Percentiles rank a stretch among this genome's conserved stretches.
phyloP scores from a whole-genome alignment of 2,888 invertebrate species.

The Unio delphinus region DNA sequence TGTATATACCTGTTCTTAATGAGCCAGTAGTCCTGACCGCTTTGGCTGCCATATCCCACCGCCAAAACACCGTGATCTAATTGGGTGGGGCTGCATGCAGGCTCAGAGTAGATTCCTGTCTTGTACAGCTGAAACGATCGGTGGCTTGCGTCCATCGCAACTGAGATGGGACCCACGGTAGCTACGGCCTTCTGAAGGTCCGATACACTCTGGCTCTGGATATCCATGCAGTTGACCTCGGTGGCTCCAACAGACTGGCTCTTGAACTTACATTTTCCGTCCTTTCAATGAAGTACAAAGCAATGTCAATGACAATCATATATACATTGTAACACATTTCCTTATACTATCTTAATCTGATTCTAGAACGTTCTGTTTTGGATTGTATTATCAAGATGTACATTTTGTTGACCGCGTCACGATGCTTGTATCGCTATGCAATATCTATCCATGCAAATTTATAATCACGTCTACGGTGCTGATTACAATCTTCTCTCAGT shows the following conservation, averaged over 20 bases:
- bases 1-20: constrained; percentile 45
- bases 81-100: constrained; percentile 24
- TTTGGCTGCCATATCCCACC: constrained; percentile 39
- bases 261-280: constrained; percentile 58
- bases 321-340: no score
- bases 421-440: no score
- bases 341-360: no score
- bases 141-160: constrained; percentile 88
- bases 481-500: no score
- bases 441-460: no score
- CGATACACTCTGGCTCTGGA: constrained; percentile 78
- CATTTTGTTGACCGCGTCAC: no score
- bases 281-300: constrained; percentile 33
- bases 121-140: constrained; percentile 75
- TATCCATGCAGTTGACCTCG: constrained; percentile 40
- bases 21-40: constrained; percentile 42
- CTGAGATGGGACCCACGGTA: constrained; percentile 85
- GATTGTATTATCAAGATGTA: no score
- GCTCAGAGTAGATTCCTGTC: constrained; percentile 34
- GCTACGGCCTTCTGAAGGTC: constrained; percentile 84
- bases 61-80: constrained; percentile 33
- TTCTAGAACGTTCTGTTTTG: no score
- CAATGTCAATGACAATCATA: background rate
- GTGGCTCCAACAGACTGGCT: constrained; percentile 37
- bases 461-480: no score